A percentile compares a stretch with the other conserved stretches of the same genome.
Evolutionary conservation across 2,113 vertebrate genomes (phyloP).

Genomic region (Coreoperca whiteheadi): DNA sequence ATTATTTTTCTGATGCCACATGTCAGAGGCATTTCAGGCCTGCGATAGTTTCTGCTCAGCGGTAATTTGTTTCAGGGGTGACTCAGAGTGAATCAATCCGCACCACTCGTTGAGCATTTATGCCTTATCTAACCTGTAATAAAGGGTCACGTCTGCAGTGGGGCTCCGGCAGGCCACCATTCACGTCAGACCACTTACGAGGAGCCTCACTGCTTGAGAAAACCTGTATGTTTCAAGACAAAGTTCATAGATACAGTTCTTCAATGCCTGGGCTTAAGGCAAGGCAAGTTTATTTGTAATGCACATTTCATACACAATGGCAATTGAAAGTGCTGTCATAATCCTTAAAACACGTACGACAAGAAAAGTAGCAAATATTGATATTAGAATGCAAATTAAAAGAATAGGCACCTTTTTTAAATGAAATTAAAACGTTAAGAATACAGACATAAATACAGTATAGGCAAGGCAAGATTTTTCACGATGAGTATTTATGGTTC

Average conservation of each 20-base stretch:
- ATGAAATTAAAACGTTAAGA: too few relatives aligned
- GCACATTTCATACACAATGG: background rate
- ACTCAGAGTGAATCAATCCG: conserved; percentile 30
- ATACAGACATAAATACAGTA: too few relatives aligned
- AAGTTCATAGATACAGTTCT: background rate
- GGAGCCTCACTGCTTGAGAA: background rate
- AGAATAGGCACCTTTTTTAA: too few relatives aligned
- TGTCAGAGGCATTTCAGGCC: conserved; percentile 15
- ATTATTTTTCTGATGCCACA: conserved; percentile 3
- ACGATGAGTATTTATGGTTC: too few relatives aligned
- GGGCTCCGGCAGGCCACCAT: conserved; percentile 14
- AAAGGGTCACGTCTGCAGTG: conserved; percentile 26
- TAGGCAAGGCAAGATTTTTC: too few relatives aligned
- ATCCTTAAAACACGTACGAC: background rate
- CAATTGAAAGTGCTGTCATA: too few relatives aligned
- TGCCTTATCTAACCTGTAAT: conserved; percentile 32
- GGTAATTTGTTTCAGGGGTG: conserved; percentile 39
- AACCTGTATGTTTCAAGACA: background rate
- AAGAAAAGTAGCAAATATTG: background rate
- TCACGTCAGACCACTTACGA: background rate
- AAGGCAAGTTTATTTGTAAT: background rate
- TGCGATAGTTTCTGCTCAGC: conserved; percentile 1
- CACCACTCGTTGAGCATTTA: conserved; percentile 11
- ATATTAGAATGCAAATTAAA: background rate
- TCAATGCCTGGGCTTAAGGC: background rate